These are phyloP conservation scores for Leptura quadrifasciata DNA, from an alignment of 2,888 invertebrate genomes.

Conservation along the genomic window DNA sequence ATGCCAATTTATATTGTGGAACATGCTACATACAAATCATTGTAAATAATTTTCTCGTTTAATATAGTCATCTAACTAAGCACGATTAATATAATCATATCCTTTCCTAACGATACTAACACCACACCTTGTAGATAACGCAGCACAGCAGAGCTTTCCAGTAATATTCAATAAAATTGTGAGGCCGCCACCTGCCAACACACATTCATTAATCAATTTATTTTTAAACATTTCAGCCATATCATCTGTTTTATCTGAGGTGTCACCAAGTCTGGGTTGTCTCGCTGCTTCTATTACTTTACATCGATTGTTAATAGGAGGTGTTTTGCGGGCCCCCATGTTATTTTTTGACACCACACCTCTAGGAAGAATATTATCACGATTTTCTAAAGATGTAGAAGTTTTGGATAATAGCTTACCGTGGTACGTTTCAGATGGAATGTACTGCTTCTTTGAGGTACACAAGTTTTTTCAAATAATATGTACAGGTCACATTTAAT, in stretches of 20 bases:
- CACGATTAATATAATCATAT: neutral
- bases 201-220: neutral
- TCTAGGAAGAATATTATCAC: constrained; percentile 83
- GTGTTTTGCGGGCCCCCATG: constrained; percentile 82
- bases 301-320: constrained; percentile 78
- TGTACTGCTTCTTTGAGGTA: constrained; percentile 86
- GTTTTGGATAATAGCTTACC: constrained; percentile 81
- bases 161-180: neutral
- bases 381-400: constrained; percentile 86
- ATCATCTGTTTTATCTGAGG: constrained; percentile 73
- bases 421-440: constrained; percentile 80
- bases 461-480: constrained; percentile 14
- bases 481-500: neutral
- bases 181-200: neutral
- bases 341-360: constrained; percentile 88
- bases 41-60: constrained; percentile 11
- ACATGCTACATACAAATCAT: neutral
- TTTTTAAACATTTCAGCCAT: constrained; percentile 73
- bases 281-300: constrained; percentile 80
- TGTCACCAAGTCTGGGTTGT: constrained; percentile 76
- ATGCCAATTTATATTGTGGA: no score
- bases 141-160: constrained; percentile 4
- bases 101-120: neutral
- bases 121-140: neutral
- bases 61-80: neutral